Evolutionary conservation across 2,888 invertebrate genomes (phyloP), one percentile per base, ranked within the genome.

Genomic region (Chrysolina oricalcia): DNA sequence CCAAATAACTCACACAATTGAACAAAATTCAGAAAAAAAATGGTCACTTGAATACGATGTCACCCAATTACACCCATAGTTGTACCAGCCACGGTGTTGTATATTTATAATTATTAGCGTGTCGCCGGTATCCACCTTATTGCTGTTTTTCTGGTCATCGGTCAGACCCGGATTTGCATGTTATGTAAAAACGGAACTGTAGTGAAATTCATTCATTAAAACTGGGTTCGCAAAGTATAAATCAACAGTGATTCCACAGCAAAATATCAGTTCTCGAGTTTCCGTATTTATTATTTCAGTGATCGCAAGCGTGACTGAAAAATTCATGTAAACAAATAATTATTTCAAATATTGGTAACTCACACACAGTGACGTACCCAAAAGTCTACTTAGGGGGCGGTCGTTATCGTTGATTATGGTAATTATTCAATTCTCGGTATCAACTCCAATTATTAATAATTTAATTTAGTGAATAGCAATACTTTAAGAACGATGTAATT

Each of bases 111-210:
- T 53, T 11, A 53, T 1, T 53, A 53, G 19, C 53, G 53, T 53
- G 21, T 53, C 53, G 21, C 53, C 53, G 53, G 53, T 53, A 21
- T 53, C 23, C 19, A 21, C 19, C 53, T 53, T 53, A 53, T 13
- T 53, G 53, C 17, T 53, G 53, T 53, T 53, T 48, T 53, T 53
- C 53, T 21, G 21, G 53, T 53, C 13, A 53, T 21, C 53, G 53
- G 53, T n/a, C 48, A 35, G 43, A 68, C 21, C 53, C 68, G 65
- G 65, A 65, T 65, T 65, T 65, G 46, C 65, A 65, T 65, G 41
- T 65, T 65, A 65, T 41, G 46, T 65, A 65, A 68, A 35, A 35
- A 68, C 68, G 46, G 53, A 68, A 68, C 46, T 35, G 48, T 46
- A 17, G 15, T 23, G 23, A 21, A 15, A 68, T 68, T 27, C 48